Percentiles rank a stretch among this genome's conserved stretches.
phyloP scores from a whole-genome alignment of 2,888 invertebrate species.

The Pseudolycoriella hygida region DNA sequence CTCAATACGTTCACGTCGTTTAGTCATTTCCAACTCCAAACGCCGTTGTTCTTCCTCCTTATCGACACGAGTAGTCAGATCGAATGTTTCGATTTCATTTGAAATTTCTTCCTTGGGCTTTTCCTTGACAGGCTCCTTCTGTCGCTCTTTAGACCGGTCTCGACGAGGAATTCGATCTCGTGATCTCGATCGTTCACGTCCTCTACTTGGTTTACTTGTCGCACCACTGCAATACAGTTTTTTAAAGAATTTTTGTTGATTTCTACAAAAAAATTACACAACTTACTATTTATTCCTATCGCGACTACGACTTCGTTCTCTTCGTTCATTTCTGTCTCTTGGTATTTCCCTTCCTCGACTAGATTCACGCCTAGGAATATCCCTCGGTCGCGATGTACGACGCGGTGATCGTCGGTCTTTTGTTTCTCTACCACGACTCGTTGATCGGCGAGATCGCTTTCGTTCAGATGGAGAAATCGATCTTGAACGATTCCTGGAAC shows the following conservation, averaged over 20 bases:
- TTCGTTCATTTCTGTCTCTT: not conserved
- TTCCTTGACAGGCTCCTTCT: not conserved
- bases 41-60: conserved; percentile 80
- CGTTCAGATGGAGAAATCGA: not conserved
- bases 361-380: not conserved
- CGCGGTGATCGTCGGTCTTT: not conserved
- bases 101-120: conserved; percentile 5
- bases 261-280: not conserved
- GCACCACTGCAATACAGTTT: not conserved
- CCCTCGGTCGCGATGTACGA: not conserved
- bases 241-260: not conserved
- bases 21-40: conserved; percentile 89
- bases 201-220: not conserved
- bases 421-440: not conserved
- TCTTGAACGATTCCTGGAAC: not conserved
- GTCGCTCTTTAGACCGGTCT: conserved; percentile 3
- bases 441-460: not conserved
- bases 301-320: not conserved
- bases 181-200: conserved; percentile 12
- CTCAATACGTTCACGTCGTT: conserved; percentile 86
- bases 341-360: not conserved
- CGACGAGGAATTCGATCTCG: conserved; percentile 9
- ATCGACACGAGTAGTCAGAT: conserved; percentile 42
- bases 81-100: conserved; percentile 33
- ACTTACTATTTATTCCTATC: not conserved